Conservation (phyloP, 2,113 vertebrate species). For the Psammodynastes pulverulentus region DNA sequence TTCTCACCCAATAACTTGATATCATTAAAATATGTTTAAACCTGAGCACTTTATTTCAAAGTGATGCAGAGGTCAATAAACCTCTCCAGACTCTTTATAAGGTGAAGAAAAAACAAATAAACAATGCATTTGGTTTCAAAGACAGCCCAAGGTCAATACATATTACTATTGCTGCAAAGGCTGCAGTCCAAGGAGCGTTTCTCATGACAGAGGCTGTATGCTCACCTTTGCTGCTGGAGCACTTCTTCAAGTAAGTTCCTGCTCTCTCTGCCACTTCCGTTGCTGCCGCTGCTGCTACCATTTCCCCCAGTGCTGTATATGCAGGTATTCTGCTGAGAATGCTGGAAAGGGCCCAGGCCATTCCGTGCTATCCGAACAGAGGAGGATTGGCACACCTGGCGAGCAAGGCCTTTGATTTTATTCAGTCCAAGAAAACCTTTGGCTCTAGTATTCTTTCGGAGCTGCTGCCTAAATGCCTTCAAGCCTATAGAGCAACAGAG, state of each 20-base stretch:
- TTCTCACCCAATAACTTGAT: not conserved
- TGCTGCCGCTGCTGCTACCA: constrained; percentile 72
- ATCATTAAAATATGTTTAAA: not conserved
- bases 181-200: not conserved
- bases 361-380: constrained; percentile 77
- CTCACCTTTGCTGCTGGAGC: constrained; percentile 5
- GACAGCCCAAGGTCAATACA: not conserved
- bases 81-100: not conserved
- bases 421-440: constrained; percentile 92
- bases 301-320: constrained; percentile 55
- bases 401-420: constrained; percentile 91
- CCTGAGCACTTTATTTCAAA: not conserved
- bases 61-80: no score
- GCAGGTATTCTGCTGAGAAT: constrained; percentile 61
- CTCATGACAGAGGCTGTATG: not conserved
- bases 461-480: constrained; percentile 93
- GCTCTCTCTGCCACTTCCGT: constrained; percentile 87
- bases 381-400: constrained; percentile 79
- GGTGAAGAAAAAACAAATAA: not conserved
- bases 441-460: constrained; percentile 87
- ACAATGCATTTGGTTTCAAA: not conserved
- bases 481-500: constrained; percentile 73
- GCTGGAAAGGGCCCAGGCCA: constrained; percentile 71
- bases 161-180: no score
- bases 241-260: constrained; percentile 30